These are phyloP conservation scores for Prunella strophiata DNA, from an alignment of 2,797 vertebrate genomes.

Conservation along the genomic window DNA sequence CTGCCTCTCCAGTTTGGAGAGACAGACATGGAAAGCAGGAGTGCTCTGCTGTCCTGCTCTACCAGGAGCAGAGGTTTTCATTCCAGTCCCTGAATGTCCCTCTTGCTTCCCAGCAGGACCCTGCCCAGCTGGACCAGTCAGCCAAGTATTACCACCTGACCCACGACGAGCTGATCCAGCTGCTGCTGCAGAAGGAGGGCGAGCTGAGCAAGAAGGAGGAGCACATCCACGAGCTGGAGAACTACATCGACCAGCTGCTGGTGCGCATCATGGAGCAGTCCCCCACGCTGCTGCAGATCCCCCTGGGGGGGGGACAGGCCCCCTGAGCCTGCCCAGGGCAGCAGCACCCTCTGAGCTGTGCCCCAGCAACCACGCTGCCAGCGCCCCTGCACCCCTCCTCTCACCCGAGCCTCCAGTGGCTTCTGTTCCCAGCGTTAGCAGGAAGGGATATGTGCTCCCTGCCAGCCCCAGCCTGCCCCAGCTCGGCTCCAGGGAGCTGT, in stretches of 20 bases:
- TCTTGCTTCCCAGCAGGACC: constrained; percentile 60
- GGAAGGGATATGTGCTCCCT: neutral
- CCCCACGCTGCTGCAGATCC: constrained; percentile 92
- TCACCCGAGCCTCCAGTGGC: neutral
- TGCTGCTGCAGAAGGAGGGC: constrained; percentile 88
- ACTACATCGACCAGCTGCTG: constrained; percentile 96
- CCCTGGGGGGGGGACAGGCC: constrained; percentile 74
- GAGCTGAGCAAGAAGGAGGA: constrained; percentile 88
- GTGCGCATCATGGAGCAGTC: constrained; percentile 98
- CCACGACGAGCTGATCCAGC: constrained; percentile 90
- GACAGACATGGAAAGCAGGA: rapidly evolving
- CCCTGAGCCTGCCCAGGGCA: neutral
- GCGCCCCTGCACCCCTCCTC: neutral
- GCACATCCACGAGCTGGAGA: constrained; percentile 91
- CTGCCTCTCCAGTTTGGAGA: neutral
- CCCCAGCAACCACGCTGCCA: neutral
- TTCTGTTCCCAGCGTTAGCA: neutral
- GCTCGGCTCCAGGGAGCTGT: constrained; percentile 29
- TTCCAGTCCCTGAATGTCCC: neutral
- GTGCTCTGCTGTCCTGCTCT: neutral
- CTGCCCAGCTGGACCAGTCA: constrained; percentile 75
- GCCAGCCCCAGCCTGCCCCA: neutral
- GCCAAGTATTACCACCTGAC: constrained; percentile 95
- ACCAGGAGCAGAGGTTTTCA: neutral
- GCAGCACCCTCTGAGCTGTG: neutral